These are phyloP conservation scores for Magallana nippona DNA, from an alignment of 2,888 invertebrate genomes.

Conservation along the genomic window DNA sequence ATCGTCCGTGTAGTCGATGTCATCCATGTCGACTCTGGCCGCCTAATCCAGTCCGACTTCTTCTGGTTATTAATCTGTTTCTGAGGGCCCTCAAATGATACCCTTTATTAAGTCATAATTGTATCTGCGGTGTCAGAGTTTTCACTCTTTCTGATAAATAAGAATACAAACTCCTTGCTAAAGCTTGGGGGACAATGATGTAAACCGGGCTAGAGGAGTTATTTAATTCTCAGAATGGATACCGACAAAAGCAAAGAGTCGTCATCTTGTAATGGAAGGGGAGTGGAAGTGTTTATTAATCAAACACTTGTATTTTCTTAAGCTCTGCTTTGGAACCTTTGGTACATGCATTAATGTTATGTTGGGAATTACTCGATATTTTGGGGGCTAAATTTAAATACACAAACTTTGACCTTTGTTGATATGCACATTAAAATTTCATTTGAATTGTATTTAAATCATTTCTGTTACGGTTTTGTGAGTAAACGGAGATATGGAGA, in stretches of 20 bases:
- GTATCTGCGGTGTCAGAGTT: too few relatives aligned
- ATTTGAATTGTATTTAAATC: neutral
- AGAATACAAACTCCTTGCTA: neutral
- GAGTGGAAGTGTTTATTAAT: constrained; percentile 17
- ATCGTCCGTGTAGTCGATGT: constrained; percentile 1
- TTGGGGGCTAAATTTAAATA: neutral
- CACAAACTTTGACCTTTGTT: neutral
- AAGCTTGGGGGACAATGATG: neutral
- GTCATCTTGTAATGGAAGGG: constrained; percentile 6
- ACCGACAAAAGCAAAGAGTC: neutral
- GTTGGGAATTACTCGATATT: neutral
- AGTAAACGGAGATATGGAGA: neutral
- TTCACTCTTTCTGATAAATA: constrained; percentile 9
- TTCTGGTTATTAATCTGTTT: constrained; percentile 2
- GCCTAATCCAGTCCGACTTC: neutral
- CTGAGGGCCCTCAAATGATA: neutral
- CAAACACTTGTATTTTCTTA: constrained; percentile 26
- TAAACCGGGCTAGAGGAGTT: neutral
- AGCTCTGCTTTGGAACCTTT: constrained; percentile 1
- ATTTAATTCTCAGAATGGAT: constrained; percentile 13
- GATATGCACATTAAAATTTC: too few relatives aligned
- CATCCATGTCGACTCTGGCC: neutral
- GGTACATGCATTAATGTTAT: neutral
- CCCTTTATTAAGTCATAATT: constrained; percentile 22
- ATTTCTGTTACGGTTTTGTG: neutral